These are phyloP conservation scores for Drosophila glabriapex DNA, from an alignment of 2,888 invertebrate genomes.

Conservation along the genomic window DNA sequence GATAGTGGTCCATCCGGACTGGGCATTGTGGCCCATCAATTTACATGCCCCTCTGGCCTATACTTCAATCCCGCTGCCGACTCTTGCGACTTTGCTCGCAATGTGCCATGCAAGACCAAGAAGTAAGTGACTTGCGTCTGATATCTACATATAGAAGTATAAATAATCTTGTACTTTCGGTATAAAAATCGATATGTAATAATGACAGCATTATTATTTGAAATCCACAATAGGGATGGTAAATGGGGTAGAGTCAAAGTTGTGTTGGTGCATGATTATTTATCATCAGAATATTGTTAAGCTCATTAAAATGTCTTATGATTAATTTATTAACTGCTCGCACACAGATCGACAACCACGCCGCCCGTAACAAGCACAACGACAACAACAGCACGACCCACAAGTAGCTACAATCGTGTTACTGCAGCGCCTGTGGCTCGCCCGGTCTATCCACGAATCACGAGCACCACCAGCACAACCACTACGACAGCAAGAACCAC, in stretches of 20 bases:
- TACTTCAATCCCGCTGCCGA: conserved; percentile 96
- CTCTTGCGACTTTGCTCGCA: conserved; percentile 96
- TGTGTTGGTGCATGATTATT: neutral
- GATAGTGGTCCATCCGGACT: conserved; percentile 95
- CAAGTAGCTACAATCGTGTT: conserved; percentile 85
- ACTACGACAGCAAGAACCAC: conserved; percentile 84
- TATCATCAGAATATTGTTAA: too few species aligned
- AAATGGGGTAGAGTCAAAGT: neutral
- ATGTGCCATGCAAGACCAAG: conserved; percentile 91
- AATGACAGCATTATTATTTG: neutral
- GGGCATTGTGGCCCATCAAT: conserved; percentile 96
- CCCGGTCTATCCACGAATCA: conserved; percentile 77
- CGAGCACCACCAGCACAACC: conserved; percentile 82
- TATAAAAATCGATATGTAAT: neutral
- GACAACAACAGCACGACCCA: conserved; percentile 83
- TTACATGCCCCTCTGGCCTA: conserved; percentile 96
- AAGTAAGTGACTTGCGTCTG: conserved; percentile 61
- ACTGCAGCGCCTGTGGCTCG: conserved; percentile 85
- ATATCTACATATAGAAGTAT: neutral
- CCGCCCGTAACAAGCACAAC: conserved; percentile 86
- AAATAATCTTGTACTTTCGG: neutral
- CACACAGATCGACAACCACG: conserved; percentile 86
- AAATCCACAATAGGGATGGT: neutral
- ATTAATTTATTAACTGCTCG: neutral
- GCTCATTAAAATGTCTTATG: neutral